phyloP scores from a whole-genome alignment of 2,113 vertebrate genomes.

The Bostrychus sinensis region DNA sequence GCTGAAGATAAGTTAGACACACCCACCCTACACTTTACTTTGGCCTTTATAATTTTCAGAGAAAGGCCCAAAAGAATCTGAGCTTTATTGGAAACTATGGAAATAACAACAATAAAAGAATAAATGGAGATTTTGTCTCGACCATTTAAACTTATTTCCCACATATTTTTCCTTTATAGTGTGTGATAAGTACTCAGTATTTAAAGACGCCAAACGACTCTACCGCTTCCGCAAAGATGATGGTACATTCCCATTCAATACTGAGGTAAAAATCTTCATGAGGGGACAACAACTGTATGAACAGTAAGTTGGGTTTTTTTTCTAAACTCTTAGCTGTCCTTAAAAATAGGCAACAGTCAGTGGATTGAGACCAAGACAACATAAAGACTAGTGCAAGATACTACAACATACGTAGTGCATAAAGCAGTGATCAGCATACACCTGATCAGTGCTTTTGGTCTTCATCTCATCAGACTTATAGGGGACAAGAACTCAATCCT shows the following conservation, averaged over 20 bases:
- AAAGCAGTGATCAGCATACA: background rate
- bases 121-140: no score
- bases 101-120: no score
- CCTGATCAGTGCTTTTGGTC: background rate
- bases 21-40: no score
- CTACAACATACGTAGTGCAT: background rate
- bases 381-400: background rate
- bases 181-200: slow-evolving; percentile 83
- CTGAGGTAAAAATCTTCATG: slow-evolving; percentile 85
- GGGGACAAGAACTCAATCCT: slow-evolving; percentile 80
- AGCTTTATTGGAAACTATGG: no score
- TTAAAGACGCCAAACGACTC: slow-evolving; percentile 88
- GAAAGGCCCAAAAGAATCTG: no score
- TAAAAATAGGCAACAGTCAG: background rate
- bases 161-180: slow-evolving; percentile 65
- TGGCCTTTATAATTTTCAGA: no score
- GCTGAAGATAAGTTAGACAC: no score
- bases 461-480: slow-evolving; percentile 74
- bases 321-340: background rate
- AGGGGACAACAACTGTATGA: slow-evolving; percentile 86
- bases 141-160: background rate
- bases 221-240: slow-evolving; percentile 91
- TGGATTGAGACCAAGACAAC: background rate
- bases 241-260: slow-evolving; percentile 85
- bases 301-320: slow-evolving; percentile 75